phyloP scores from a whole-genome alignment of 1,140 invertebrate genomes.

The Ganaspis sp. region DNA sequence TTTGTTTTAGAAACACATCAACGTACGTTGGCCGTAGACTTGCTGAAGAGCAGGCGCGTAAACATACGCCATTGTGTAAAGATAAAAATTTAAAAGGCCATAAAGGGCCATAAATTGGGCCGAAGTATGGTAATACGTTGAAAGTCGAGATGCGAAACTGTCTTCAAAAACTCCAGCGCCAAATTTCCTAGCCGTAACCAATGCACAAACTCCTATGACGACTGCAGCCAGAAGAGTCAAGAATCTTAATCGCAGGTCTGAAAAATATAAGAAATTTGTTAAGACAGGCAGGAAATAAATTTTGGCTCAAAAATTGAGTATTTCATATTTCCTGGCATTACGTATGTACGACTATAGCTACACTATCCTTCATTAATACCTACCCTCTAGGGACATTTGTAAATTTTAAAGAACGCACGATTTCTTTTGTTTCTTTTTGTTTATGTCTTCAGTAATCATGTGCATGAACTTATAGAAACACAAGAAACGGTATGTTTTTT shows the following conservation, averaged over 20 bases:
- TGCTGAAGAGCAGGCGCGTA: slow-evolving; percentile 91
- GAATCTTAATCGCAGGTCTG: slow-evolving; percentile 95
- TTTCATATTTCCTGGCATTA: no score
- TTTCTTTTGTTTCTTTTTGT: no score
- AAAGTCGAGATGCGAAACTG: slow-evolving; percentile 93
- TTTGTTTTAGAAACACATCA: neutral
- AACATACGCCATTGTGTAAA: slow-evolving; percentile 95
- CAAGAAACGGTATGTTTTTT: no score
- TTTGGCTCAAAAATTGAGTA: no score
- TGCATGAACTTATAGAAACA: no score
- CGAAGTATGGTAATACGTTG: slow-evolving; percentile 91
- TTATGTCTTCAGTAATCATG: no score
- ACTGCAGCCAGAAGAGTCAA: slow-evolving; percentile 90
- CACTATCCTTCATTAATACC: no score
- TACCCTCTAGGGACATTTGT: no score
- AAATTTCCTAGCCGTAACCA: slow-evolving; percentile 89
- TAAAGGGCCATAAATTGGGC: slow-evolving; percentile 97
- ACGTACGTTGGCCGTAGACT: slow-evolving; percentile 84
- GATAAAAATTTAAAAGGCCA: slow-evolving; percentile 95
- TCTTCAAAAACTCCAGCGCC: slow-evolving; percentile 93
- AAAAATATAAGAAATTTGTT: slow-evolving; percentile 57
- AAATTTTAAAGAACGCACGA: no score
- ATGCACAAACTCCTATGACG: slow-evolving; percentile 86
- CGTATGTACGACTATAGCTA: no score
- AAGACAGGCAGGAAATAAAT: no score